Evolutionary conservation across 2,888 invertebrate species (phyloP), one percentile per base, ranked within the genome.

Genomic region (Lepidocyrtinus sp.): DNA sequence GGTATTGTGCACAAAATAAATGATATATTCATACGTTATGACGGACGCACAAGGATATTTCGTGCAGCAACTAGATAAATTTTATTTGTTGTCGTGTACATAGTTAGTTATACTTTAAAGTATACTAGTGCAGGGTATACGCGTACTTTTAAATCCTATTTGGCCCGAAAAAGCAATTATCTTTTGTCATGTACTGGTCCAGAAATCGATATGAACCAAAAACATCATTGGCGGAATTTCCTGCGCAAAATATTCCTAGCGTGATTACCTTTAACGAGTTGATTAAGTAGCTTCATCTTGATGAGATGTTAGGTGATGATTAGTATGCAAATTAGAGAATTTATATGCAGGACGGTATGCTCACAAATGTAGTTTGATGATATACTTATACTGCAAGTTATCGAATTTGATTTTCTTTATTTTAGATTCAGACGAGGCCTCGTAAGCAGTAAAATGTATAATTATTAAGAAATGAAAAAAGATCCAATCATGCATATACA

Each of bases 261-360:
- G 12, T 12, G 17, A n/a, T 50, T 50, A 50, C 50, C 50, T 50
- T 50, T 50, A 50, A 50, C 50, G 50, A 2, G 12, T 15, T 17
- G 17, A 50, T 50, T 50, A 50, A 50, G 50, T 2, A 50, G 50
- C 15, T 7, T 12, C 5, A 50, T 50, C 50, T 50, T 50, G 50
- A 50, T 50, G 50, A 70, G 27, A 15, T 26, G 26, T 70, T 17
- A 12, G 17, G 15, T 15, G 25, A 22, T 70, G 22, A 59, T 70
- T 70, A 70, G 70, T 61, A 70, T 70, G 70, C 70, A 70, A 65
- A 74, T 74, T 46, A 65, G 65, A 46, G 17, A 27, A 74, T 74
- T 74, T 74, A 64, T 74, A 74, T 74, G 73, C 73, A 74, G 55
- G 17, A 50, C 50, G 17, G 50, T 50, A 17, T 12, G 2, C 17